Conservation (phyloP, 2,797 vertebrate genomes). For the Moxostoma hubbsi region DNA sequence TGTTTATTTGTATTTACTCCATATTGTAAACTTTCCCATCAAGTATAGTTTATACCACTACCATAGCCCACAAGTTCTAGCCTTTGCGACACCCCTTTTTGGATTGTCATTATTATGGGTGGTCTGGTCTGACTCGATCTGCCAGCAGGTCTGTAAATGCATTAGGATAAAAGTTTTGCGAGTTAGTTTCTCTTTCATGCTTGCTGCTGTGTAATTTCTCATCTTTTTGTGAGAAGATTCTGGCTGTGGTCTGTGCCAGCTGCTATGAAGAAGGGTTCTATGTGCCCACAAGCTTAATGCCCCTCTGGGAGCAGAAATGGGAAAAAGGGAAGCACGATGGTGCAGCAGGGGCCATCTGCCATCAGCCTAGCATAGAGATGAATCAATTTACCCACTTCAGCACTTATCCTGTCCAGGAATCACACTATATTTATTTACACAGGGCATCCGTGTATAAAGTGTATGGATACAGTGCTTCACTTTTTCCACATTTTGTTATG, state of each 20-base stretch:
- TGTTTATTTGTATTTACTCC: background rate
- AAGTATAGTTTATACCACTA: too few relatives aligned
- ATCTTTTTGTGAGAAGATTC: conserved; percentile 19
- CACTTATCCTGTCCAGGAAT: conserved; percentile 12
- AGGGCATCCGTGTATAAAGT: too few relatives aligned
- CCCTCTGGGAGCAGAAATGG: conserved; percentile 18
- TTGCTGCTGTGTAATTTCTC: conserved; percentile 34
- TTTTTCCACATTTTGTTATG: too few relatives aligned
- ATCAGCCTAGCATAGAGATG: conserved; percentile 29
- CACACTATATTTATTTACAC: too few relatives aligned
- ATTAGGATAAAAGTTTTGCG: conserved; percentile 15
- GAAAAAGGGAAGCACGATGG: conserved; percentile 6
- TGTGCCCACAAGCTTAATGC: conserved; percentile 23
- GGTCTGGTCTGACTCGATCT: background rate
- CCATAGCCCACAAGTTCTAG: too few relatives aligned
- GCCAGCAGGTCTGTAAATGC: conserved; percentile 25
- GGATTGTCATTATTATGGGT: too few relatives aligned
- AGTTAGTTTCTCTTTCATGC: conserved; percentile 18
- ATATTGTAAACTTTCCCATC: too few relatives aligned
- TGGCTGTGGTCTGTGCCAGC: conserved; percentile 37
- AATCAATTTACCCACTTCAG: conserved; percentile 42
- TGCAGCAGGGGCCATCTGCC: conserved; percentile 15
- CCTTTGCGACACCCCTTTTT: too few relatives aligned
- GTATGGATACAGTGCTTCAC: too few relatives aligned
- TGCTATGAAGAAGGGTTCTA: conserved; percentile 29